Conservation (phyloP, 1,140 invertebrate species). For the Eurytemora carolleeae region DNA sequence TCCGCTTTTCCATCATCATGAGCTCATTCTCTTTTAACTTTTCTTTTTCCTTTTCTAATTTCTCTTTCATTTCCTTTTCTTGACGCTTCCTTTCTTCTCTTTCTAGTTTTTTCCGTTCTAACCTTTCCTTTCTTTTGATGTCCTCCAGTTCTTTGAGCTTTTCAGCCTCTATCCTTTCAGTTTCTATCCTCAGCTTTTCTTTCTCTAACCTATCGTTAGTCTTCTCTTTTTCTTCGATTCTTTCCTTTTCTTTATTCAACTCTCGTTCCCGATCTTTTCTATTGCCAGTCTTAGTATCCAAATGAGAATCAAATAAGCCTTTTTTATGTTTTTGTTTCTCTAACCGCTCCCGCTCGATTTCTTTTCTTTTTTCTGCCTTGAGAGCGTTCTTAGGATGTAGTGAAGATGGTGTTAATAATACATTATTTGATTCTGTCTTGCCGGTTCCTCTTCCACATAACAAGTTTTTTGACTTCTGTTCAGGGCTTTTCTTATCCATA, state of each 20-base stretch:
- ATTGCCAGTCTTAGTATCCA: not conserved
- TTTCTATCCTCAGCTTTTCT: slow-evolving; percentile 22
- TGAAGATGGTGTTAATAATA: too few species aligned
- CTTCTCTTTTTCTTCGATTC: slow-evolving; percentile 20
- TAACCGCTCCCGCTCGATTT: not conserved
- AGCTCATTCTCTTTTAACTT: not conserved
- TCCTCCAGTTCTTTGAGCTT: too few species aligned
- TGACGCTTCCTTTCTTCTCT: not conserved
- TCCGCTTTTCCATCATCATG: not conserved
- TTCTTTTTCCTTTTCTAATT: not conserved
- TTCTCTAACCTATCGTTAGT: too few species aligned
- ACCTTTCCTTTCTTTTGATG: too few species aligned
- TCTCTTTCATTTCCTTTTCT: not conserved
- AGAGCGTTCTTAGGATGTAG: not conserved
- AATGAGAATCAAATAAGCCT: not conserved
- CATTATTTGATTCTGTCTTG: too few species aligned
- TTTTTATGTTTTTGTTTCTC: not conserved
- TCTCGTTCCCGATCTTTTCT: slow-evolving; percentile 19
- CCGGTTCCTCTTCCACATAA: too few species aligned
- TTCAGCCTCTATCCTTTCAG: slow-evolving; percentile 20
- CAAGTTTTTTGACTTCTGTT: too few species aligned
- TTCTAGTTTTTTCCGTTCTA: not conserved
- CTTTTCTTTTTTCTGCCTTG: not conserved
- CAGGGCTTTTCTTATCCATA: too few species aligned
- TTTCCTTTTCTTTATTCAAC: slow-evolving; percentile 23